Evolutionary conservation across 2,113 vertebrate species (phyloP), one percentile per base, ranked within the genome.

Genomic region (Dascyllus trimaculatus): DNA sequence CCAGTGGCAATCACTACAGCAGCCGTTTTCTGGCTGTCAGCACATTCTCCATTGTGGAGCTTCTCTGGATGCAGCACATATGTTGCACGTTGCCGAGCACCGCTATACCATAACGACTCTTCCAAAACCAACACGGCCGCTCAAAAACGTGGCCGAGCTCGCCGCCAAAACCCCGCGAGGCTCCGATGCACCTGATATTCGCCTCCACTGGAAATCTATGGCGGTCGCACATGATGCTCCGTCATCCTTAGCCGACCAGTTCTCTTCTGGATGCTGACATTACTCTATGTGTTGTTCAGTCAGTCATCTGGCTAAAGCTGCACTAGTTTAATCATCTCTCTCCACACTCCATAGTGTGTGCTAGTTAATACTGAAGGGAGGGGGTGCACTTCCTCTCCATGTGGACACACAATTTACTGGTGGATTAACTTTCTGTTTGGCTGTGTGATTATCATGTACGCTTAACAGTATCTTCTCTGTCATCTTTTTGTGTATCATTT

Each of bases 41-140:
- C 91, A 92, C 87, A 91, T 92, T 93, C 84, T 85, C 79, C 68
- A 72, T 63, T 71, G 81, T 89, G 54, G 63, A 38, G 48, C 68
- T 81, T 82, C 75, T 84, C 81, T 89, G 82, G 82, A 89, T 85
- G 69, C 82, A 69, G 78, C 84, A 85, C 79, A 86, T 85, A 79
- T 70, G 85, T 89, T 82, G 52, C 25, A 58, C 11, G 60, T 63
- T 4, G 35, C 25, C 3, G 22, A 61, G 21, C 11, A n/a, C 43
- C 70, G 59, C 53, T 63, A 70, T 68, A 66, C 74, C 79, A 71
- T 58, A 75, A 35, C 0, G 57, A 38, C 72, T 51, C 35, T 9
- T 19, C 63, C 60, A 67, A 80, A 85, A 79, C 35, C 71, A 81
- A 63, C 61, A 80, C 17, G 1, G 3, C 45, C 2, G 0, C 46